Evolutionary conservation across 2,888 invertebrate species (phyloP).

Genomic region (Pasiphila rectangulata): DNA sequence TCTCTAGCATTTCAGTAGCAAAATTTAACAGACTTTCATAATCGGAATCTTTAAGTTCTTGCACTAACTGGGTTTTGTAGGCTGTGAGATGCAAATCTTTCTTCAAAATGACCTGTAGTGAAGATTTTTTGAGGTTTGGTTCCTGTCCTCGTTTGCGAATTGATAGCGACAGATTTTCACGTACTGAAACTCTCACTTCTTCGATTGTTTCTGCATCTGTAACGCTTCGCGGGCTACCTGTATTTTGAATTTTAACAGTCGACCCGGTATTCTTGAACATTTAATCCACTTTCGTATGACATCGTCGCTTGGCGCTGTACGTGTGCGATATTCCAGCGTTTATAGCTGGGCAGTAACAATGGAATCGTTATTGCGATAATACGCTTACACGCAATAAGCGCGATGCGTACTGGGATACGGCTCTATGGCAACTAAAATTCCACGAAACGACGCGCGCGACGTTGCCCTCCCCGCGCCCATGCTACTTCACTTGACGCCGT

Average conservation of each 20-base stretch:
- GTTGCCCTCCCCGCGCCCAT: conserved; percentile 2
- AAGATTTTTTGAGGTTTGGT: no score
- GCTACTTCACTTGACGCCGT: conserved; percentile 4
- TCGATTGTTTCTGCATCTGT: conserved; percentile 23
- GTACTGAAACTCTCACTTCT: conserved; percentile 25
- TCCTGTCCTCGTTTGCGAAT: no score
- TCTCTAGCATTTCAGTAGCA: conserved; percentile 19
- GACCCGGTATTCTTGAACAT: conserved; percentile 22
- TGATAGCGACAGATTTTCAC: no score
- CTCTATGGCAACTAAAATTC: conserved; percentile 2
- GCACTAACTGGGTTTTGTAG: no score
- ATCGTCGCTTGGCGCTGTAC: conserved; percentile 14
- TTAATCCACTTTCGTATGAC: conserved; percentile 23
- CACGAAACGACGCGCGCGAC: conserved; percentile 1
- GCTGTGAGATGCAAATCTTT: no score
- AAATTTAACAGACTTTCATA: conserved; percentile 20
- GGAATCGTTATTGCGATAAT: conserved; percentile 5
- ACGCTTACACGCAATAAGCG: conserved; percentile 12
- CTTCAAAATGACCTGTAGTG: no score
- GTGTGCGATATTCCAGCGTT: conserved; percentile 16
- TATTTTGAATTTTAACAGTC: conserved; percentile 18
- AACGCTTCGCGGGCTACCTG: conserved; percentile 18
- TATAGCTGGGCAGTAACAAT: conserved; percentile 12
- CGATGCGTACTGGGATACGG: conserved; percentile 10
- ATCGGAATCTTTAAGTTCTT: no score